These are phyloP conservation scores for Herpetotheres cachinnans DNA, from an alignment of 2,113 vertebrate species.

Conservation along the genomic window DNA sequence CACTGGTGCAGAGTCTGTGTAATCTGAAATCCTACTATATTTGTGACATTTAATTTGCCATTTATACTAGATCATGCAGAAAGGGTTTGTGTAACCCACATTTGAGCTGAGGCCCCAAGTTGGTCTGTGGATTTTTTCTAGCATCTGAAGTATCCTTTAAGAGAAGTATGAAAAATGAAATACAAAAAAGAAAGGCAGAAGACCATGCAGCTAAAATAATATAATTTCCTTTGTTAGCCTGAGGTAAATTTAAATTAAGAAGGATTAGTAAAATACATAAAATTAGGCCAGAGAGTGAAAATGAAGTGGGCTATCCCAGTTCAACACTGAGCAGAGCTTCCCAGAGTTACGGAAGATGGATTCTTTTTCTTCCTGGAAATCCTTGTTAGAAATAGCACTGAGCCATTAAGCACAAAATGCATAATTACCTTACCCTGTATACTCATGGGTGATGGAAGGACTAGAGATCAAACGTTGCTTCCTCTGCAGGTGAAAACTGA, in stretches of 20 bases:
- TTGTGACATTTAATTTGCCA: background rate
- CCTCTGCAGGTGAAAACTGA: background rate
- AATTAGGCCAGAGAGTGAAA: background rate
- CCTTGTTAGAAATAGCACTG: background rate
- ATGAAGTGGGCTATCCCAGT: background rate
- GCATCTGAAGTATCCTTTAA: background rate
- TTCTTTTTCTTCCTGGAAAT: background rate
- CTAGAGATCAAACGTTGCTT: background rate
- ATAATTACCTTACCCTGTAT: background rate
- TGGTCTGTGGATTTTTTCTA: background rate
- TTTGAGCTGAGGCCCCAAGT: background rate
- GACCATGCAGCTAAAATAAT: background rate
- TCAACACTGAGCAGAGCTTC: background rate
- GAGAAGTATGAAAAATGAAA: background rate
- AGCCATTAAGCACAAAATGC: background rate
- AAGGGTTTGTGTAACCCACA: background rate
- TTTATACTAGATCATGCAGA: background rate
- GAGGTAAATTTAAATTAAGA: conserved; percentile 18
- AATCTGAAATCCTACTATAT: background rate
- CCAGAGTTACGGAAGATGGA: background rate
- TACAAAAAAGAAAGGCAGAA: background rate
- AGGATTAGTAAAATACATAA: background rate
- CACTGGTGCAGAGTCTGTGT: background rate
- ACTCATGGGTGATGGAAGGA: background rate
- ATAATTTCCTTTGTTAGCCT: background rate